phyloP scores from a whole-genome alignment of 1,140 invertebrate species.

The Stratiolaelaps scimitus region DNA sequence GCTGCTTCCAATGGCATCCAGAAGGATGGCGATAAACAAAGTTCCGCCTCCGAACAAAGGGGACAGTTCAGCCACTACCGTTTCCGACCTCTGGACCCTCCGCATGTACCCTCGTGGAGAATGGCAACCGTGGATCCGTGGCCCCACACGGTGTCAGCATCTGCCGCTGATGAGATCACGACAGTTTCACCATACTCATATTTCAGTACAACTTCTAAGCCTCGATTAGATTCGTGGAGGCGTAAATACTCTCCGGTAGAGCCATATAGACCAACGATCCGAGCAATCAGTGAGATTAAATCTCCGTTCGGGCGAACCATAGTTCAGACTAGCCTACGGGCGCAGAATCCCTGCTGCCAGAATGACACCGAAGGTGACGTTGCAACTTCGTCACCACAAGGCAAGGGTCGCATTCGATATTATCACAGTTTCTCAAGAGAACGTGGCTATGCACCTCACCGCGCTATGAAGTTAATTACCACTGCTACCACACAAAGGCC shows the following conservation, averaged over 20 bases:
- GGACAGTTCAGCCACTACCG: neutral
- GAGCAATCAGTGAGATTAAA: neutral
- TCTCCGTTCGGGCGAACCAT: neutral
- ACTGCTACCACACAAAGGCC: neutral
- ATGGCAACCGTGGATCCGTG: neutral
- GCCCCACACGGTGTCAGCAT: neutral
- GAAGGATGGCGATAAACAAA: no score
- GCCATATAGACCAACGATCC: neutral
- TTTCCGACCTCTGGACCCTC: neutral
- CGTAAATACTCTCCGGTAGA: no score
- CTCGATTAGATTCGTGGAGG: neutral
- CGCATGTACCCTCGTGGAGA: conserved; percentile 3
- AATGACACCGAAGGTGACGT: neutral
- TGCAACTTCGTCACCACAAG: neutral
- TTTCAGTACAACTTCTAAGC: conserved; percentile 1
- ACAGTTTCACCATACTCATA: conserved; percentile 8
- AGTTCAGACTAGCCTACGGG: neutral
- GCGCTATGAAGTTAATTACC: neutral
- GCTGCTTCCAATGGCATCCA: no score
- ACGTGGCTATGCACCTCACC: conserved; percentile 9
- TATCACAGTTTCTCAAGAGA: conserved; percentile 21
- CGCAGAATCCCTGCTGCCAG: conserved; percentile 1
- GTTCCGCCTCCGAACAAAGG: neutral
- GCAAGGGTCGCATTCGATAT: neutral
- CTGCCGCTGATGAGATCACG: neutral